A percentile compares a stretch with the other conserved stretches of the same genome.
Conservation (phyloP, 1,140 invertebrate genomes). For the Ceratina calcarata region DNA sequence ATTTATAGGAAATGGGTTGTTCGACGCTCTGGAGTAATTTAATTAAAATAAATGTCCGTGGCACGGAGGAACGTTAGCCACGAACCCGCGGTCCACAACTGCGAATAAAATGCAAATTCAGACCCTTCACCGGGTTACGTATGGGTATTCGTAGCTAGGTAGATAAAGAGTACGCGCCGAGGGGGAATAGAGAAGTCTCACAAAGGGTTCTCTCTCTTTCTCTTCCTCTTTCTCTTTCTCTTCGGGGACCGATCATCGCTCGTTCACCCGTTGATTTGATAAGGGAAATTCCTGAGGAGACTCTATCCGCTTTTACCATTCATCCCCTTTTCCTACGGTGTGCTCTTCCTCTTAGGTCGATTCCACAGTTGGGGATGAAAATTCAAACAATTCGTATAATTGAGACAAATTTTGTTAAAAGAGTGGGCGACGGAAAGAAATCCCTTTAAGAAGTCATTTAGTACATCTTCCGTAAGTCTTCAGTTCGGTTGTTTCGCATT, state of each 20-base stretch:
- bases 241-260: conserved; percentile 66
- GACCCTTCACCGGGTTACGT: conserved; percentile 72
- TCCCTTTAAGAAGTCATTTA: too few relatives aligned
- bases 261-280: conserved; percentile 78
- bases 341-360: too few relatives aligned
- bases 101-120: conserved; percentile 82
- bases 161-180: conserved; percentile 58
- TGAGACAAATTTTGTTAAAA: too few relatives aligned
- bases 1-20: conserved; percentile 82
- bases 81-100: conserved; percentile 71
- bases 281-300: conserved; percentile 70
- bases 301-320: neutral
- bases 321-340: neutral
- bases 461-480: too few relatives aligned
- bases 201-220: conserved; percentile 34
- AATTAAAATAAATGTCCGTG: conserved; percentile 82
- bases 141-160: conserved; percentile 54
- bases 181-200: conserved; percentile 44
- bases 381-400: too few relatives aligned
- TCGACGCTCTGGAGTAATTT: conserved; percentile 81
- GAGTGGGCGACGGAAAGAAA: too few relatives aligned
- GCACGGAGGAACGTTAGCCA: conserved; percentile 64
- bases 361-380: too few relatives aligned
- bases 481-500: too few relatives aligned
- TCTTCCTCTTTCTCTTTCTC: conserved; percentile 6